These are phyloP conservation scores for Clarias batrachus DNA, from an alignment of 2,113 vertebrate species.

Conservation along the genomic window DNA sequence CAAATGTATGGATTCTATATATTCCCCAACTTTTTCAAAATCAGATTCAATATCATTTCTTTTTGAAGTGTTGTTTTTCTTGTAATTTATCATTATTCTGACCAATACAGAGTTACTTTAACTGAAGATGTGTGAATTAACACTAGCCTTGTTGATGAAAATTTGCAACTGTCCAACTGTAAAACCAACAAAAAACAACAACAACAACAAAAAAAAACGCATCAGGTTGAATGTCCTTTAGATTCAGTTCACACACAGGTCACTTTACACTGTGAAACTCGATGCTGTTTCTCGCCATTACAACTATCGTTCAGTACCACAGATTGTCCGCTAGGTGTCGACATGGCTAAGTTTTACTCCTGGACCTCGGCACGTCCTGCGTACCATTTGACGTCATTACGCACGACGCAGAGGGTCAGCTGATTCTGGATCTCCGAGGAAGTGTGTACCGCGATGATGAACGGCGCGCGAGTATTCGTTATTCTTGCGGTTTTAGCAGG, in stretches of 20 bases:
- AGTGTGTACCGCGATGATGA: slow-evolving; percentile 41
- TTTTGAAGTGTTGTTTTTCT: not conserved
- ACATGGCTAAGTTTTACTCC: too few species aligned
- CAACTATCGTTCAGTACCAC: not conserved
- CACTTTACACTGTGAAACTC: not conserved
- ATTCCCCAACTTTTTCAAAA: not conserved
- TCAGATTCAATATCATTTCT: not conserved
- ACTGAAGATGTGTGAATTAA: not conserved
- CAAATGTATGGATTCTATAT: not conserved
- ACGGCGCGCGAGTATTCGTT: slow-evolving; percentile 21
- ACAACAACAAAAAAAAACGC: not conserved
- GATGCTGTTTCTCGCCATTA: not conserved
- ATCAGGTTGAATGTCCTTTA: not conserved
- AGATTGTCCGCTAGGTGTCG: not conserved
- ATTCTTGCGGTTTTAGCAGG: slow-evolving; percentile 24
- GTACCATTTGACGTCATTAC: not conserved
- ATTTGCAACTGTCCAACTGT: not conserved
- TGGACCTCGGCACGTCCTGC: not conserved
- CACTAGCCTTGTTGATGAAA: not conserved
- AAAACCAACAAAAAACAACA: not conserved
- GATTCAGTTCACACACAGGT: not conserved
- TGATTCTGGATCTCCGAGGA: slow-evolving; percentile 38
- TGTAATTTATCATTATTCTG: not conserved
- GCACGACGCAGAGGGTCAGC: slow-evolving; percentile 32
- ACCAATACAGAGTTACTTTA: not conserved